These are phyloP conservation scores for Epirrhoe tristata DNA, from an alignment of 2,888 invertebrate genomes.

Conservation along the genomic window DNA sequence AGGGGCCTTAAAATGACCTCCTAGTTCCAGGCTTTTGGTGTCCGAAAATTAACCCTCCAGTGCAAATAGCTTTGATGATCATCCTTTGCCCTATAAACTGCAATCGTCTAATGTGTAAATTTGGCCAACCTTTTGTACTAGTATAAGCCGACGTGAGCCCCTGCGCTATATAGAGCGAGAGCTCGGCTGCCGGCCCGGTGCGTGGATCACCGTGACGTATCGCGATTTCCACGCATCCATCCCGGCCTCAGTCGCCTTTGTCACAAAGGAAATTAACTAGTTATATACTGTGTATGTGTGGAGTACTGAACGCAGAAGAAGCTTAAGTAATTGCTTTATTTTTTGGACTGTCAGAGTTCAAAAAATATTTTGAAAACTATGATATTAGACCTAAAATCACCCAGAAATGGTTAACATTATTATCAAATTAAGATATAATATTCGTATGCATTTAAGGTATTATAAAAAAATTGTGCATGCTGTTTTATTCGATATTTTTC, in stretches of 20 bases:
- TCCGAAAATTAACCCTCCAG: too few species aligned
- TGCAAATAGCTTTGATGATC: too few species aligned
- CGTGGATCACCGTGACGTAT: slow-evolving; percentile 82
- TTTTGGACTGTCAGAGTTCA: neutral
- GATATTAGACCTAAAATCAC: too few species aligned
- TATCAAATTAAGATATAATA: too few species aligned
- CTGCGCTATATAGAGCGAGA: slow-evolving; percentile 7
- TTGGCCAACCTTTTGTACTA: neutral
- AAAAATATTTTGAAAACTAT: too few species aligned
- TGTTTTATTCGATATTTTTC: too few species aligned
- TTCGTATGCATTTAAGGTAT: too few species aligned
- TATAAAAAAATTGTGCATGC: too few species aligned
- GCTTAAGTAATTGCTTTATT: neutral
- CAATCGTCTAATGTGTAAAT: neutral
- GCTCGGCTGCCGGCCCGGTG: slow-evolving; percentile 52
- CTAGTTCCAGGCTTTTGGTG: too few species aligned
- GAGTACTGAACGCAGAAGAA: slow-evolving; percentile 58
- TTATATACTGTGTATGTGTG: slow-evolving; percentile 68
- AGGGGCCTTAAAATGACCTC: too few species aligned
- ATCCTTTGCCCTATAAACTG: too few species aligned
- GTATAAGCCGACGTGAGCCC: neutral
- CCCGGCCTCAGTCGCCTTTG: slow-evolving; percentile 79
- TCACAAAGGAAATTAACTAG: slow-evolving; percentile 86
- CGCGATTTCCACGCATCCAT: slow-evolving; percentile 85
- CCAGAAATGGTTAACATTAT: too few species aligned